These are phyloP conservation scores for Temnothorax nylanderi DNA, from an alignment of 1,140 invertebrate species.

Conservation along the genomic window DNA sequence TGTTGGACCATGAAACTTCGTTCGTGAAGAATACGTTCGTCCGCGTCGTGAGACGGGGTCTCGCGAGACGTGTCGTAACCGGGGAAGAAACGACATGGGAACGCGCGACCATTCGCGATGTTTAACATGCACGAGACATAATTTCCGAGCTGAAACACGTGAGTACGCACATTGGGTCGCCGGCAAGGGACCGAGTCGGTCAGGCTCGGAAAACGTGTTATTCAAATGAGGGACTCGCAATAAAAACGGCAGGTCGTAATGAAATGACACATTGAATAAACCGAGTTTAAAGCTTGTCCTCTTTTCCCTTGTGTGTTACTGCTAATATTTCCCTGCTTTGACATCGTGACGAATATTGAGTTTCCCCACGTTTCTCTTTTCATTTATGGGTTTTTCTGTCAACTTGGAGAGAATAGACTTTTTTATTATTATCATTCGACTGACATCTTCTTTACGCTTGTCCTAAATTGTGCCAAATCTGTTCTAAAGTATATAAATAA, in stretches of 20 bases:
- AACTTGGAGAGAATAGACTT: neutral
- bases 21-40: neutral
- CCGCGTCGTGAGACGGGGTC: neutral
- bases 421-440: neutral
- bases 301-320: conserved; percentile 16
- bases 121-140: conserved; percentile 58
- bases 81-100: conserved; percentile 22
- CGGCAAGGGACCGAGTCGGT: conserved; percentile 9
- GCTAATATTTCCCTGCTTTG: conserved; percentile 46
- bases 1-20: neutral
- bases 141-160: conserved; percentile 49
- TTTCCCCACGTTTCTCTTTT: neutral
- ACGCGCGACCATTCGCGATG: conserved; percentile 39
- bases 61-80: conserved; percentile 14
- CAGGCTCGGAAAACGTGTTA: conserved; percentile 51
- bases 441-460: neutral
- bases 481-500: neutral
- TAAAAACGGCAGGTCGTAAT: conserved; percentile 56
- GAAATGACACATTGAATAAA: conserved; percentile 62
- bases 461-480: neutral
- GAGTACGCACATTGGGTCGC: conserved; percentile 12
- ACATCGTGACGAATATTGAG: conserved; percentile 26
- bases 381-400: conserved; percentile 15
- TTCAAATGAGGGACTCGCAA: conserved; percentile 57
- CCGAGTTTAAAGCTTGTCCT: conserved; percentile 42